These are phyloP conservation scores for Pungitius pungitius DNA, from an alignment of 2,113 vertebrate species.

Conservation along the genomic window DNA sequence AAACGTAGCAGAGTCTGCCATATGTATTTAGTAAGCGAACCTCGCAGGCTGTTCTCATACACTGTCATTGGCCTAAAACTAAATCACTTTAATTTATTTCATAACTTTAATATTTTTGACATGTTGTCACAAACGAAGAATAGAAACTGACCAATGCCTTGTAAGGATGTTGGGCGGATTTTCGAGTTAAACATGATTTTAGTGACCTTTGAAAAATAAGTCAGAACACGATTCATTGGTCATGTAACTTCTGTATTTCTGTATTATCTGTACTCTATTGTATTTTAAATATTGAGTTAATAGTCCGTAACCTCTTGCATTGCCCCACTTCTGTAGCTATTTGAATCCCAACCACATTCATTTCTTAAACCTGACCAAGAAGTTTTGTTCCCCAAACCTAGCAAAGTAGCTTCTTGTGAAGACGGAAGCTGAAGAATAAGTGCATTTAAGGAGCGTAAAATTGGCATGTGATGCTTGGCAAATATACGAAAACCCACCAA, in stretches of 20 bases:
- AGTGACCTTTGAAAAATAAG: neutral
- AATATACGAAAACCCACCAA: neutral
- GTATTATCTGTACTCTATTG: neutral
- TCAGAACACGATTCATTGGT: neutral
- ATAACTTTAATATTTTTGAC: neutral
- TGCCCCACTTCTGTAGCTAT: neutral
- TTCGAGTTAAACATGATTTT: neutral
- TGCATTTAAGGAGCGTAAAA: neutral
- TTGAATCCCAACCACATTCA: neutral
- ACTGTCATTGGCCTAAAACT: neutral
- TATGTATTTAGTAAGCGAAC: neutral
- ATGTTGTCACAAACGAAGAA: neutral
- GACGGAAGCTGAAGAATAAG: neutral
- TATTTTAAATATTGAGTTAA: neutral
- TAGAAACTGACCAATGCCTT: neutral
- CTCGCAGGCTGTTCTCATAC: neutral
- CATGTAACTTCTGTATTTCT: neutral
- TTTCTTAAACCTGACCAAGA: neutral
- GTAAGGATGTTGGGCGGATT: neutral
- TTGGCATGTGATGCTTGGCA: neutral
- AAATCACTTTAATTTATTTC: neutral
- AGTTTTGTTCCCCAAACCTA: neutral
- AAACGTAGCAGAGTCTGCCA: neutral
- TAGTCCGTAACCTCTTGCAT: neutral
- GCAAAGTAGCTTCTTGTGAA: neutral